Evolutionary conservation across 1,140 invertebrate species (phyloP).

Genomic region (Conus ventricosus): DNA sequence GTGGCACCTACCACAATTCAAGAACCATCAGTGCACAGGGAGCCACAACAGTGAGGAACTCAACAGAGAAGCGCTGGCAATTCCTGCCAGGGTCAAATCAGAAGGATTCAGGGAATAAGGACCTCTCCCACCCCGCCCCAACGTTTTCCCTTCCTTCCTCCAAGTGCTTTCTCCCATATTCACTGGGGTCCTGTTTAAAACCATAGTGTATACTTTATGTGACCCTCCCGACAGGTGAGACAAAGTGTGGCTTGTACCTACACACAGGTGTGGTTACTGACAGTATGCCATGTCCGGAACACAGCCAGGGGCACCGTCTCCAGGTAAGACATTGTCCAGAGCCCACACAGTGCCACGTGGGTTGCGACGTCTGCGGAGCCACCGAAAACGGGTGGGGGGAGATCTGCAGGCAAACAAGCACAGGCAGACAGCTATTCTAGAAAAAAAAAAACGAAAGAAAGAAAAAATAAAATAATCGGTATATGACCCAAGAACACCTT

Average conservation of each 20-base stretch:
- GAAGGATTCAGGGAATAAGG: no score
- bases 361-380: slow-evolving; percentile 64
- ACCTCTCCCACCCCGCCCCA: no score
- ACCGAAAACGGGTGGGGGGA: slow-evolving; percentile 71
- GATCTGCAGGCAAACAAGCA: slow-evolving; percentile 52
- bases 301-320: slow-evolving; percentile 76
- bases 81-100: no score
- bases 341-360: slow-evolving; percentile 73
- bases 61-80: no score
- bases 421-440: background rate
- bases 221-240: background rate
- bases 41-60: no score
- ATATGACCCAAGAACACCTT: no score
- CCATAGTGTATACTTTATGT: no score
- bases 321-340: slow-evolving; percentile 75
- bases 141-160: no score
- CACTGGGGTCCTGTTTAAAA: no score
- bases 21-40: no score
- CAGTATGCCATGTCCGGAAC: slow-evolving; percentile 76
- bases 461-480: background rate
- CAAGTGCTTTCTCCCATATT: no score
- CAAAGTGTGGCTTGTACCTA: slow-evolving; percentile 56
- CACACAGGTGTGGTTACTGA: slow-evolving; percentile 71
- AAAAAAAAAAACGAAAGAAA: background rate
- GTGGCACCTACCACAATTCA: no score